These are phyloP conservation scores for Phoeniculus purpureus DNA, from an alignment of 2,797 vertebrate species.

Conservation along the genomic window DNA sequence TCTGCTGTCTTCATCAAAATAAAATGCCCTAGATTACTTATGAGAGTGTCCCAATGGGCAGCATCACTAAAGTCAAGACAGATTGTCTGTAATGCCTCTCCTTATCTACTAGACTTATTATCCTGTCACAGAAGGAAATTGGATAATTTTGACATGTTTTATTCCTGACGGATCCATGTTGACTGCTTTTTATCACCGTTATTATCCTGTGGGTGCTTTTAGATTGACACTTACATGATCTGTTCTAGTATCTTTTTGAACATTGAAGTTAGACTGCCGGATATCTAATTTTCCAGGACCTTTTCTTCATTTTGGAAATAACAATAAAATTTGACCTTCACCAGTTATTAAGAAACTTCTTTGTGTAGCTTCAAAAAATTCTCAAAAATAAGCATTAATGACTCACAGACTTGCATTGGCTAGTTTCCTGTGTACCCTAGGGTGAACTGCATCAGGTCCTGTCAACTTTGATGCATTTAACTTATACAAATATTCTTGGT, in stretches of 20 bases:
- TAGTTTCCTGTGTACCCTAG: background rate
- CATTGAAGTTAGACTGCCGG: background rate
- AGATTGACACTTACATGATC: conserved; percentile 30
- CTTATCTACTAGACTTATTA: conserved; percentile 13
- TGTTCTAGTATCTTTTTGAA: background rate
- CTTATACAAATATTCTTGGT: background rate
- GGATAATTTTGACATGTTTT: conserved; percentile 48
- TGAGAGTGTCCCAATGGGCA: background rate
- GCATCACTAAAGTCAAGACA: background rate
- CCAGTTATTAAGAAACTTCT: background rate
- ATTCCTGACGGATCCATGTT: conserved; percentile 33
- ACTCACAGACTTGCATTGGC: background rate
- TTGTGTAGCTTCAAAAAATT: background rate
- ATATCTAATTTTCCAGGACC: background rate
- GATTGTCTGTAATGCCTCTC: background rate
- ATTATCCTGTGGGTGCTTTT: conserved; percentile 24
- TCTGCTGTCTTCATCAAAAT: background rate
- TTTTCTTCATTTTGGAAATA: background rate
- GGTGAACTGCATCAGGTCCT: background rate
- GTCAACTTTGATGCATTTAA: background rate
- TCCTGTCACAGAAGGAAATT: background rate
- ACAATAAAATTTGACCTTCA: background rate
- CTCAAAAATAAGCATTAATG: background rate
- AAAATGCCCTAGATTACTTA: background rate
- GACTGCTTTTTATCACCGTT: conserved; percentile 46